Percentiles rank a stretch among this genome's conserved stretches.
These are phyloP conservation scores for Cuculus canorus DNA, from an alignment of 2,797 vertebrate species.

Conservation along the genomic window DNA sequence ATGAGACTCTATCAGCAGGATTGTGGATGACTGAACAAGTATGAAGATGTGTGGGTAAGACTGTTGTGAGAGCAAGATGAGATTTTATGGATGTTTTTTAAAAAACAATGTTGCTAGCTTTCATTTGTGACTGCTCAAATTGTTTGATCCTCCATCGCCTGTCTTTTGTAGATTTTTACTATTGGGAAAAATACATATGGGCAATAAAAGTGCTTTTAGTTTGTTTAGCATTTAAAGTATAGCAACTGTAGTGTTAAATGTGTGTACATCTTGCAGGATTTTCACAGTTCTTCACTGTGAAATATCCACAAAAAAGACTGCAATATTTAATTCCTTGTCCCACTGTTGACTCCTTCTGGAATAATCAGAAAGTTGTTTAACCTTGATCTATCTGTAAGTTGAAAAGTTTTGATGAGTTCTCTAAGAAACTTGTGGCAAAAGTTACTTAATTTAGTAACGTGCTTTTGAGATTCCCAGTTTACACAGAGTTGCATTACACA, in stretches of 20 bases:
- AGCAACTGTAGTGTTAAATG: background rate
- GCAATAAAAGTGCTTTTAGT: background rate
- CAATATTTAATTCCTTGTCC: background rate
- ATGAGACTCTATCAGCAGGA: background rate
- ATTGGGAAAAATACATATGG: too few relatives aligned
- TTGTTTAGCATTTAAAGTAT: background rate
- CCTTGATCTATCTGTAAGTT: background rate
- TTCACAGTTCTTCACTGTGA: background rate
- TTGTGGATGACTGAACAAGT: background rate
- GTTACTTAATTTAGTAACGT: background rate
- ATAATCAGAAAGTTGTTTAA: background rate
- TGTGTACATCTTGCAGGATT: background rate
- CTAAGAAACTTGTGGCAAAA: background rate
- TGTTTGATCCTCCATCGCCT: background rate
- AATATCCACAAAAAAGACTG: background rate
- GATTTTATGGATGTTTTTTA: background rate
- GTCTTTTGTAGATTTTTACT: too few relatives aligned
- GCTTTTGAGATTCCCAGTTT: background rate
- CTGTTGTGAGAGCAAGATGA: background rate
- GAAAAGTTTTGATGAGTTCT: background rate
- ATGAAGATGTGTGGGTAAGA: background rate
- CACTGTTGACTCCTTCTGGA: background rate
- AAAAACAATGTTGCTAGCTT: background rate
- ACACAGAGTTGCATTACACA: background rate
- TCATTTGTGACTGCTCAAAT: background rate